Percentiles rank a stretch among this genome's conserved stretches.
These are phyloP conservation scores for Hemiprocne comata DNA, from an alignment of 2,113 vertebrate genomes.

Conservation along the genomic window DNA sequence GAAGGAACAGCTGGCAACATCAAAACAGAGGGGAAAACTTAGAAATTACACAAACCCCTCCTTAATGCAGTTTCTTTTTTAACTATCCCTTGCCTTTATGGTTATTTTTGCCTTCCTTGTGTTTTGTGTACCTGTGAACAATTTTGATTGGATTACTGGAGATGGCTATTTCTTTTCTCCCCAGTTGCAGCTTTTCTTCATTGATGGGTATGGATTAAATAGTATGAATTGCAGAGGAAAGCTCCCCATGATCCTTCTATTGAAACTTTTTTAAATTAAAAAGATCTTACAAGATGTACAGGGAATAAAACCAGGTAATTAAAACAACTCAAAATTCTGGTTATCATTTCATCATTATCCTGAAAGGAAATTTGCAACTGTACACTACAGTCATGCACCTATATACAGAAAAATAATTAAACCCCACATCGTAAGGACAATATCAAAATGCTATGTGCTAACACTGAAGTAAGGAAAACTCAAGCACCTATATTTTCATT, in stretches of 20 bases:
- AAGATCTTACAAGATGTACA: not conserved
- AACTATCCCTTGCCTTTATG: not conserved
- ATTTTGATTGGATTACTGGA: not conserved
- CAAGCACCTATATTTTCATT: not conserved
- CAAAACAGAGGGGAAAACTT: not conserved
- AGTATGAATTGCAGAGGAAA: not conserved
- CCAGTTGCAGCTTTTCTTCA: not conserved
- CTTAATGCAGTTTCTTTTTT: not conserved
- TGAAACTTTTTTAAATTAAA: not conserved
- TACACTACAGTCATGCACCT: not conserved
- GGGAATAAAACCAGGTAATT: slow-evolving; percentile 7
- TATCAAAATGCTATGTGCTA: not conserved
- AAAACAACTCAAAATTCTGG: not conserved
- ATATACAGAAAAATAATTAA: not conserved
- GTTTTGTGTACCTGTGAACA: not conserved
- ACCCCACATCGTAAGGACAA: not conserved
- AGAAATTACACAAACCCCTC: not conserved
- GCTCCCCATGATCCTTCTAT: not conserved
- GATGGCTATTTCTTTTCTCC: slow-evolving; percentile 4
- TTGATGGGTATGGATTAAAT: not conserved
- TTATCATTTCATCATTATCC: not conserved
- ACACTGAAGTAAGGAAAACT: not conserved
- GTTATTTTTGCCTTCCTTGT: not conserved
- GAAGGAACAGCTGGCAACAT: not conserved
- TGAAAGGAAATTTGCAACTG: not conserved